A percentile compares a stretch with the other conserved stretches of the same genome.
These are phyloP conservation scores for Zosterops lateralis DNA, from an alignment of 2,113 vertebrate species.

Conservation along the genomic window DNA sequence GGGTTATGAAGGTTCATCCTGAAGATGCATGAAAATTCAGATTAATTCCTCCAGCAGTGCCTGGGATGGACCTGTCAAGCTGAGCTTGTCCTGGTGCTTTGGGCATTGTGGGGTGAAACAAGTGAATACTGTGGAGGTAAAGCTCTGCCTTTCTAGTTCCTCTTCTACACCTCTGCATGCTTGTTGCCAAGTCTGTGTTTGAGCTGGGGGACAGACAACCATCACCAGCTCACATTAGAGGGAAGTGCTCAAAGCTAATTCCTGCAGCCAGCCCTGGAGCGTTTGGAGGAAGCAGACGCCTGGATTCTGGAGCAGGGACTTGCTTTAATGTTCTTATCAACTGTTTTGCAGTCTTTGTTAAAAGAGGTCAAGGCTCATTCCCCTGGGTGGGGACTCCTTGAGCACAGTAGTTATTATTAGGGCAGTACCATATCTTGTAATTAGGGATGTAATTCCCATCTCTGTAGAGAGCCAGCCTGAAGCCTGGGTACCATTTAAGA, in stretches of 20 bases:
- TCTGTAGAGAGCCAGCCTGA: conserved; percentile 25
- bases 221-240: neutral
- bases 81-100: neutral
- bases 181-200: neutral
- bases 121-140: neutral
- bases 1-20: neutral
- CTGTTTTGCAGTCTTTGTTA: conserved; percentile 45
- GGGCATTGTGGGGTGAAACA: neutral
- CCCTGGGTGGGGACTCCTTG: conserved; percentile 19
- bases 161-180: neutral
- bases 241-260: neutral
- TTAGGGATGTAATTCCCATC: conserved; percentile 53
- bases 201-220: neutral
- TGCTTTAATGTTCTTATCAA: conserved; percentile 51
- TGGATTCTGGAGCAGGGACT: conserved; percentile 8
- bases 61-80: neutral
- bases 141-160: neutral
- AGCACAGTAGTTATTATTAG: conserved; percentile 41
- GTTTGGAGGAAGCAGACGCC: neutral
- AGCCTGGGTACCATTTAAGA: conserved; percentile 20
- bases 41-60: neutral
- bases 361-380: conserved; percentile 48
- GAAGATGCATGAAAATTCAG: neutral
- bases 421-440: conserved; percentile 40
- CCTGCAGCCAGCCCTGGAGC: neutral